Percentiles rank a stretch among this genome's conserved stretches.
Conservation (phyloP, 1,140 invertebrate genomes). For the Akabosia matsudoensis region DNA sequence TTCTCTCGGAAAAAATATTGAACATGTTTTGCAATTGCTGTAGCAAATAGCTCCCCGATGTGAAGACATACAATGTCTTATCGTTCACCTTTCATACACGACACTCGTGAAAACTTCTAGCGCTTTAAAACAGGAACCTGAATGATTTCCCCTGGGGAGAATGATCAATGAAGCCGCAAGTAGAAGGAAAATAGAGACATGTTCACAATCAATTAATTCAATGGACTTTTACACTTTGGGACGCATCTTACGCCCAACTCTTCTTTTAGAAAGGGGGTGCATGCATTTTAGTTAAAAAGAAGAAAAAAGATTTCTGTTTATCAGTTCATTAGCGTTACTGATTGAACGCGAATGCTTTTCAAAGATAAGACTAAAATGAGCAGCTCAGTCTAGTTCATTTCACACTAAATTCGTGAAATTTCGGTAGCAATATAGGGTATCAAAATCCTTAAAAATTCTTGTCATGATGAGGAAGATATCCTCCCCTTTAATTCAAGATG, state of each 20-base stretch:
- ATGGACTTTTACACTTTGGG: not conserved
- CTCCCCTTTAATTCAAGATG: conserved; percentile 19
- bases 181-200: not conserved
- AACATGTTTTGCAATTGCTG: no score
- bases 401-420: not conserved
- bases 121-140: no score
- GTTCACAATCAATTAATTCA: conserved; percentile 1
- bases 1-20: not conserved
- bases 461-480: conserved; percentile 4
- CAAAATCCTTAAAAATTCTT: no score
- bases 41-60: no score
- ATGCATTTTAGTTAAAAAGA: no score
- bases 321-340: not conserved
- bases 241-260: not conserved
- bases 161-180: not conserved
- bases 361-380: conserved; percentile 17
- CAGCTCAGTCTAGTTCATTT: conserved; percentile 20
- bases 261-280: no score
- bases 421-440: no score
- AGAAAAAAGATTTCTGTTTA: not conserved
- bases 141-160: not conserved
- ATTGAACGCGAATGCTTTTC: not conserved
- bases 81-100: no score
- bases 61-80: no score
- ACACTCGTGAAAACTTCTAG: no score